Evolutionary conservation across 1,140 invertebrate genomes (phyloP).

Genomic region (Cephus cinctus): DNA sequence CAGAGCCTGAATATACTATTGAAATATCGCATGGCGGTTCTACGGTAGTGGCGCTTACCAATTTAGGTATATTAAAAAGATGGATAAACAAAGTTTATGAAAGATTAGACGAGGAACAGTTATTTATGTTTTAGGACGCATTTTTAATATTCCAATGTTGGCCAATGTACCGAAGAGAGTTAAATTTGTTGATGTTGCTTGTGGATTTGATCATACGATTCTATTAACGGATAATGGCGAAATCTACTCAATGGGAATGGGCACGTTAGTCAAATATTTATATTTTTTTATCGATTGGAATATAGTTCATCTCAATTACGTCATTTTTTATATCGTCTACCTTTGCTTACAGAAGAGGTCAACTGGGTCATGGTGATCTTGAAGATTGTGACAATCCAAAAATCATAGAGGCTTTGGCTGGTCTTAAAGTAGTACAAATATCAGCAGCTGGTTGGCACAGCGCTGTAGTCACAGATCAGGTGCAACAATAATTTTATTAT

Average conservation of each 20-base stretch:
- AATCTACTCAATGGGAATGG: constrained; percentile 78
- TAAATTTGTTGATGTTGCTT: constrained; percentile 64
- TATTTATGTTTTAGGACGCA: constrained; percentile 44
- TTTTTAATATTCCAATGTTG: constrained; percentile 63
- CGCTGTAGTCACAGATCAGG: constrained; percentile 67
- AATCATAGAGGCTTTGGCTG: constrained; percentile 70
- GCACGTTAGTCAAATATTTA: constrained; percentile 62
- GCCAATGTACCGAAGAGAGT: constrained; percentile 58
- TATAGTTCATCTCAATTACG: no score
- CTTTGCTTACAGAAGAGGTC: constrained; percentile 76
- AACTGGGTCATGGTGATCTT: constrained; percentile 76
- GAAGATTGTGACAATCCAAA: constrained; percentile 63
- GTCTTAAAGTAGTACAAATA: constrained; percentile 66
- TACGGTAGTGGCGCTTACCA: constrained; percentile 41
- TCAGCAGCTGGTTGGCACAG: constrained; percentile 85
- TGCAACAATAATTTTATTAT: constrained; percentile 17
- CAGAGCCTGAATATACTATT: constrained; percentile 29
- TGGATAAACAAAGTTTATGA: neutral
- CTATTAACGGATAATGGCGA: constrained; percentile 69
- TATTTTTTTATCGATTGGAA: constrained; percentile 16
- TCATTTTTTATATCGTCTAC: no score
- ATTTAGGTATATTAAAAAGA: constrained; percentile 35
- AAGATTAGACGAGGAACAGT: neutral
- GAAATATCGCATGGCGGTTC: constrained; percentile 39
- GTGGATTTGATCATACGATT: constrained; percentile 79